Percentiles rank a stretch among this genome's conserved stretches.
Evolutionary conservation across 2,113 vertebrate genomes (phyloP).

Genomic region (Melanotaenia duboulayi): DNA sequence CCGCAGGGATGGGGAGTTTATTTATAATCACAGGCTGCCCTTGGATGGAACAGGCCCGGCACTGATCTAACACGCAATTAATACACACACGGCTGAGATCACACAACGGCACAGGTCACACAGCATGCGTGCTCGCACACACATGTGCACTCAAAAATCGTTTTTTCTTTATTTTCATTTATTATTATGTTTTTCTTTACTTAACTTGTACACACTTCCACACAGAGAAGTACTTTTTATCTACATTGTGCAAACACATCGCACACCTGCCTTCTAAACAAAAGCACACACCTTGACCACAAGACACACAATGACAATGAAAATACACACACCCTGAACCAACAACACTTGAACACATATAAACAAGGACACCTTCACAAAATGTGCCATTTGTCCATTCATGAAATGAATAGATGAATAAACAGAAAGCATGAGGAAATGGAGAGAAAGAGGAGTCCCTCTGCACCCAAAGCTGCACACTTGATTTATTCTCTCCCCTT

Average conservation of each 20-base stretch:
- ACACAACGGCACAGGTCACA: constrained; percentile 76
- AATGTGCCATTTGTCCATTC: constrained; percentile 44
- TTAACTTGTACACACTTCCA: constrained; percentile 85
- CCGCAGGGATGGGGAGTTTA: constrained; percentile 92
- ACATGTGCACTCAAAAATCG: constrained; percentile 58
- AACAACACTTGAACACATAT: constrained; percentile 35
- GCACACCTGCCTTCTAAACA: constrained; percentile 25
- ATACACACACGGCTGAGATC: constrained; percentile 90
- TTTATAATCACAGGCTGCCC: constrained; percentile 89
- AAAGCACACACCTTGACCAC: constrained; percentile 57
- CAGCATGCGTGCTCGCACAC: constrained; percentile 3
- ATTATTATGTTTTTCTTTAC: constrained; percentile 77
- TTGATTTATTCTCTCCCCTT: constrained; percentile 95
- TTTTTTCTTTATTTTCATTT: constrained; percentile 58
- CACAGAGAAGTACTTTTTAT: constrained; percentile 74
- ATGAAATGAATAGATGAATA: constrained; percentile 52
- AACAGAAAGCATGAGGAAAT: constrained; percentile 47
- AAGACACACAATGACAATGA: constrained; percentile 33
- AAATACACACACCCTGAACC: constrained; percentile 46
- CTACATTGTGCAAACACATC: constrained; percentile 78
- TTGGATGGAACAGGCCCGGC: constrained; percentile 87
- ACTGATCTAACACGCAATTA: constrained; percentile 97
- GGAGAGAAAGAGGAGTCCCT: constrained; percentile 68
- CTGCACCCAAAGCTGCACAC: constrained; percentile 87
- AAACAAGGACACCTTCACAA: constrained; percentile 32